Conservation (phyloP, 2,113 vertebrate species). For the Toxotes jaculatrix region DNA sequence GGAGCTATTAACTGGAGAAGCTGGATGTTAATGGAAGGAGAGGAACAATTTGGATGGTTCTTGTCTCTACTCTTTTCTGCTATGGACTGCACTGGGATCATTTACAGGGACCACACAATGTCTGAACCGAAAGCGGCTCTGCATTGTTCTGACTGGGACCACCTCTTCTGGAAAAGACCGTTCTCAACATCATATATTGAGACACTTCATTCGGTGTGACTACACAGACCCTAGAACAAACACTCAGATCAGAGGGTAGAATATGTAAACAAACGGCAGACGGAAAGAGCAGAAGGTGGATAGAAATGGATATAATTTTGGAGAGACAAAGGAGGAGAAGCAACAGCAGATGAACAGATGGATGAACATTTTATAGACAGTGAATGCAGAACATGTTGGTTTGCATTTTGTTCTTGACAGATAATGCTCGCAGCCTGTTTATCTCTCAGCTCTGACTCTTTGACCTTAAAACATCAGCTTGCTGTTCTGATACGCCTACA, state of each 20-base stretch:
- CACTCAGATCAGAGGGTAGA: constrained; percentile 13
- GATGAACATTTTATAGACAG: background rate
- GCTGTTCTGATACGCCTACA: constrained; percentile 64
- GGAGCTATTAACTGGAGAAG: constrained; percentile 32
- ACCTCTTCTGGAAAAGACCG: constrained; percentile 32
- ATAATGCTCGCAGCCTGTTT: constrained; percentile 73
- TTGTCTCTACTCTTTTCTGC: constrained; percentile 31
- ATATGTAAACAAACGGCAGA: background rate
- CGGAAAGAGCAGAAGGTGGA: constrained; percentile 13
- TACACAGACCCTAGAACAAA: background rate
- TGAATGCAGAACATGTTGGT: constrained; percentile 22
- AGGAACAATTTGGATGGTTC: constrained; percentile 15
- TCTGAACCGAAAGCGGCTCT: constrained; percentile 46
- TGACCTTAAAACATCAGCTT: constrained; percentile 76
- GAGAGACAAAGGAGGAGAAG: constrained; percentile 1
- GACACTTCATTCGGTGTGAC: constrained; percentile 15
- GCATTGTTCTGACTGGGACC: constrained; percentile 33
- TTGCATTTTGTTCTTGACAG: constrained; percentile 65
- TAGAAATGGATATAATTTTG: constrained; percentile 5
- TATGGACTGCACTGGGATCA: constrained; percentile 45
- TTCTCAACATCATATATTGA: constrained; percentile 16
- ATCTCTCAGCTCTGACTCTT: constrained; percentile 79
- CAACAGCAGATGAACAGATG: constrained; percentile 15
- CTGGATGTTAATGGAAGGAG: constrained; percentile 31
- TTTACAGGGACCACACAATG: constrained; percentile 35